A percentile compares a stretch with the other conserved stretches of the same genome.
phyloP scores from a whole-genome alignment of 2,797 vertebrate genomes.

The Enteromius paludinosus region DNA sequence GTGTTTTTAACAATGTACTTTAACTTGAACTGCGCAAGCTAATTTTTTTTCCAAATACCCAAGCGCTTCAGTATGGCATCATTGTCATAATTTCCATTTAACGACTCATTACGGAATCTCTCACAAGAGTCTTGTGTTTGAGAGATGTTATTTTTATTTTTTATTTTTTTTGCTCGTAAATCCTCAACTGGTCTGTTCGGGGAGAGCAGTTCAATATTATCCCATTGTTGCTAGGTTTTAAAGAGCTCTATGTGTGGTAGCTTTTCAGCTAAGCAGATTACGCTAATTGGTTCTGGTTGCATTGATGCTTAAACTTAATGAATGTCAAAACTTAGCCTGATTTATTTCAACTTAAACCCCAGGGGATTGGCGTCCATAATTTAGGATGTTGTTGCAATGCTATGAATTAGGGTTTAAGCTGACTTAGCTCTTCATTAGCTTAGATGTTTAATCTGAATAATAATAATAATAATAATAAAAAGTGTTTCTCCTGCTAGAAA shows the following conservation, averaged over 20 bases:
- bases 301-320: conserved; percentile 35
- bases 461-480: background rate
- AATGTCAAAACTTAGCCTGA: conserved; percentile 46
- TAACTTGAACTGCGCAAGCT: background rate
- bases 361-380: background rate
- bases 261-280: conserved; percentile 43
- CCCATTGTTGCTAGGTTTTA: conserved; percentile 28
- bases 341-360: conserved; percentile 43
- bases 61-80: background rate
- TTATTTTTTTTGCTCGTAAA: background rate
- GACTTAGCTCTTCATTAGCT: conserved; percentile 16
- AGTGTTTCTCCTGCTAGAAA: background rate
- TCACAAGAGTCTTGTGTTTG: background rate
- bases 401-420: conserved; percentile 3
- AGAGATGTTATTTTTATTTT: background rate
- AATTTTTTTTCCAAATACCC: background rate
- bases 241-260: conserved; percentile 36
- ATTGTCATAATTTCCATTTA: background rate
- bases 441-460: background rate
- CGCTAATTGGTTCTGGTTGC: conserved; percentile 49
- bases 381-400: background rate
- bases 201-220: conserved; percentile 28
- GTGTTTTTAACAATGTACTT: conserved; percentile 11
- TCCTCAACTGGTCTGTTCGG: conserved; percentile 11
- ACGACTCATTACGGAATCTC: background rate